phyloP scores from a whole-genome alignment of 23 tunicate genomes.

The Aplidium turbinatum region DNA sequence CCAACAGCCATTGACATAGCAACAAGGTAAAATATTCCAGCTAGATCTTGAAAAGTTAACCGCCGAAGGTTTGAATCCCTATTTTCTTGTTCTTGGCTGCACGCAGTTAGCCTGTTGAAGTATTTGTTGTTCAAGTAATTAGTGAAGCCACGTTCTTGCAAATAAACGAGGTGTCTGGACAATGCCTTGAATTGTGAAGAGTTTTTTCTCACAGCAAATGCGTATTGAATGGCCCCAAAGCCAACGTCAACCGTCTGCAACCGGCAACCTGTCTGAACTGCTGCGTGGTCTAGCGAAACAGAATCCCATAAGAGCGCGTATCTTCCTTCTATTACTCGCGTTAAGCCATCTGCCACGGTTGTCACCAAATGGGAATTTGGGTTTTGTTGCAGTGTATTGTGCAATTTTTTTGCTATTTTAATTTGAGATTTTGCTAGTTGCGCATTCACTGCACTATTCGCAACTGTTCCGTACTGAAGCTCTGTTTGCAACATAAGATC shows the following conservation, averaged over 20 bases:
- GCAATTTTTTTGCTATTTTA: slow-evolving; percentile 24
- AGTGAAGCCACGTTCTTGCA: slow-evolving; percentile 53
- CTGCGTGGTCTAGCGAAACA: slow-evolving; percentile 57
- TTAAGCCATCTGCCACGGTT: slow-evolving; percentile 36
- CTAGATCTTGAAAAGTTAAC: slow-evolving; percentile 61
- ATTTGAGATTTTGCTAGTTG: slow-evolving; percentile 42
- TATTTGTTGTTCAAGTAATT: slow-evolving; percentile 44
- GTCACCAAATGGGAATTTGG: slow-evolving; percentile 41
- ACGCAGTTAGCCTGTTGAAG: slow-evolving; percentile 27
- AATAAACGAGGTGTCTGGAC: slow-evolving; percentile 21
- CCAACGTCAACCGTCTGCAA: slow-evolving; percentile 62
- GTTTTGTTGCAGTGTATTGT: slow-evolving; percentile 21
- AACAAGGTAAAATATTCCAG: slow-evolving; percentile 84
- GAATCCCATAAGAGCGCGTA: slow-evolving; percentile 88
- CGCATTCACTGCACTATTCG: slow-evolving; percentile 68
- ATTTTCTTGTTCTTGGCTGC: slow-evolving; percentile 3
- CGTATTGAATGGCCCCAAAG: slow-evolving; percentile 75
- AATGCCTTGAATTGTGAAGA: slow-evolving; percentile 46
- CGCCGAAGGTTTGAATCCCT: slow-evolving; percentile 4
- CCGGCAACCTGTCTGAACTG: slow-evolving; percentile 36
- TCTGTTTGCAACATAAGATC: slow-evolving; percentile 61
- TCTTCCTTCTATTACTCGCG: slow-evolving; percentile 35
- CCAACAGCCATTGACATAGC: slow-evolving; percentile 62
- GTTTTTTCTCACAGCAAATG: slow-evolving; percentile 46
- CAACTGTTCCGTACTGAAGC: slow-evolving; percentile 72